Percentiles rank a stretch among this genome's conserved stretches.
phyloP scores from a whole-genome alignment of 2,797 vertebrate species.

The Morus bassanus region DNA sequence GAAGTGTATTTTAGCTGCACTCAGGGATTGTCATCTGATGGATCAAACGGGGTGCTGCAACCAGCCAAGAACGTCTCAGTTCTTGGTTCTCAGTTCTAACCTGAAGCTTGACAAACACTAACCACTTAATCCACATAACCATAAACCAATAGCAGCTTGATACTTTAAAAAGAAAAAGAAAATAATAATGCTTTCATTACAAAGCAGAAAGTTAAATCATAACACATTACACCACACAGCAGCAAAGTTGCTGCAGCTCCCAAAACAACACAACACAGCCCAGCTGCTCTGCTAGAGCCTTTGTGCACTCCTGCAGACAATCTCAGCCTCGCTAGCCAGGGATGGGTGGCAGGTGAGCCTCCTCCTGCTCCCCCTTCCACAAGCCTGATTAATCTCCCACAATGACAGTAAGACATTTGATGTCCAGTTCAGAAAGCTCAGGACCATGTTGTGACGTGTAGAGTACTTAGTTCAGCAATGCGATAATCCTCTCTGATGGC shows the following conservation, averaged over 20 bases:
- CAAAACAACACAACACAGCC: rapidly evolving
- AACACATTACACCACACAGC: neutral
- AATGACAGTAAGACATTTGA: rapidly evolving
- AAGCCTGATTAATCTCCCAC: neutral
- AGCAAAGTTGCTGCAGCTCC: neutral
- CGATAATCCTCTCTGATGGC: neutral
- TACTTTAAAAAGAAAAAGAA: neutral
- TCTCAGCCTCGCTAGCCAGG: neutral
- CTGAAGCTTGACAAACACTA: neutral
- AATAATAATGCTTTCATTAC: neutral
- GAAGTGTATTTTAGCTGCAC: neutral
- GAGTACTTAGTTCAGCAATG: neutral
- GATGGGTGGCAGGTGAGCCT: neutral
- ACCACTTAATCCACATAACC: neutral
- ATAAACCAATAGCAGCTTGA: neutral
- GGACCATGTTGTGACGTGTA: rapidly evolving
- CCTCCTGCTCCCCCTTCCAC: neutral
- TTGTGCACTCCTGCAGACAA: neutral
- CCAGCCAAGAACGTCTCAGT: neutral
- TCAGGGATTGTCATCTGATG: neutral
- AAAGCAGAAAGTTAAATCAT: neutral
- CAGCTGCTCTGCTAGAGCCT: neutral
- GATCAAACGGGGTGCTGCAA: neutral
- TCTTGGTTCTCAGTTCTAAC: neutral
- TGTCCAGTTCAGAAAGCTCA: neutral